These are phyloP conservation scores for Threskiornis aethiopicus DNA, from an alignment of 2,797 vertebrate genomes.

Conservation along the genomic window DNA sequence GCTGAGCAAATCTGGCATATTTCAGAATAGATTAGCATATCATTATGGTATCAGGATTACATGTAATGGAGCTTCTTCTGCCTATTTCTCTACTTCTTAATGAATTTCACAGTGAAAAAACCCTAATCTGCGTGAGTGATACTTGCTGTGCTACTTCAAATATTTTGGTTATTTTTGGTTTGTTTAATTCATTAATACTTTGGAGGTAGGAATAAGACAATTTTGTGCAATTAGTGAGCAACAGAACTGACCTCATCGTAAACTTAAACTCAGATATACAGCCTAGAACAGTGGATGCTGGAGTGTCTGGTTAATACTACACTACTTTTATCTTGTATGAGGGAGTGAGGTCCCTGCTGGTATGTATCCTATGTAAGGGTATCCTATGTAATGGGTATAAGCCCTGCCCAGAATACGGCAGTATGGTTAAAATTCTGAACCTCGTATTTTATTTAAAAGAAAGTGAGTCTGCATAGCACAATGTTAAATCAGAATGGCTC, in stretches of 20 bases:
- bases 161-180: background rate
- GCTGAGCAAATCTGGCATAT: background rate
- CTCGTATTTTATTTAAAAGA: background rate
- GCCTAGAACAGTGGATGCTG: background rate
- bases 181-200: background rate
- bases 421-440: background rate
- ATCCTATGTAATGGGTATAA: no score
- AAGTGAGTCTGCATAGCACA: fast-evolving
- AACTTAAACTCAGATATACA: background rate
- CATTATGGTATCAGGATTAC: background rate
- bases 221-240: background rate
- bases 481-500: background rate
- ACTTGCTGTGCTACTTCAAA: background rate
- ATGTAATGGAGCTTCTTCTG: background rate
- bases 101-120: background rate
- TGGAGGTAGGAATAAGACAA: background rate
- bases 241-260: background rate
- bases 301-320: background rate
- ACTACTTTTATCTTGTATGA: background rate
- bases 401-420: background rate
- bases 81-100: background rate
- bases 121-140: background rate
- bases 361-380: background rate
- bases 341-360: background rate
- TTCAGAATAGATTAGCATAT: background rate